Base-by-base conservation (phyloP, 1,140 invertebrate species). In the Halotydeus destructor region DNA sequence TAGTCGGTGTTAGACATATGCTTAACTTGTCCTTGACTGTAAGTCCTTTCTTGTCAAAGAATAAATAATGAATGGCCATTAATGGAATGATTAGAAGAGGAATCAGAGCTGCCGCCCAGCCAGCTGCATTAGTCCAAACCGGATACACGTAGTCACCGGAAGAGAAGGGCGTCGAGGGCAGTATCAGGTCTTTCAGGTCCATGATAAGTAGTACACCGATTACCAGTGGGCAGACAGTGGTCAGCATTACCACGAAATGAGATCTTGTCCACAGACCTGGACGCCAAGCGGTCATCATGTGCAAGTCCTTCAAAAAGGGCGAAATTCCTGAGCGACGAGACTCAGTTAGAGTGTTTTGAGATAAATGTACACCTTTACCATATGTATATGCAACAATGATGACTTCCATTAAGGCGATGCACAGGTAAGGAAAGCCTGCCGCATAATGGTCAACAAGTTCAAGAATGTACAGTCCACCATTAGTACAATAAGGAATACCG, bases 91-190 rank as follows among this genome's bases (percentile, higher is more conserved):
- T 28, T 21, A 27, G 24, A 2, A 50, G 47, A 2, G 50, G 48
- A n/a, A 52, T 14, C 11, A 62, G 45, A 2, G 57, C 58, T 37
- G 83, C 64, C 2, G 70, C 57, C 77, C 77, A 82, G 5, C 78
- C 77, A n/a, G 78, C 64, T 1, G 69, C 65, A 52, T 78, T 72
- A 0, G 76, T 76, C 75, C 76, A 80, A 48, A 64, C 58, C 0
- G 78, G 78, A 55, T 79, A 82, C 4, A 72, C 64, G n/a, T 52
- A 52, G 3, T 43, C 33, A n/a, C 46, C 49, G 14, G 46, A 14
- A 9, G 16, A 28, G 0, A 51, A 32, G 6, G 47, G 31, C 26
- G 49, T 5, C 12, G 19, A 42, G 9, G 41, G 38, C 8, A 49
- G 30, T 21, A 54, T 2, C 11, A 50, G 24, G 21, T 57, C 55